phyloP scores from a whole-genome alignment of 2,113 vertebrate species.

The Neodon shergylaensis region DNA sequence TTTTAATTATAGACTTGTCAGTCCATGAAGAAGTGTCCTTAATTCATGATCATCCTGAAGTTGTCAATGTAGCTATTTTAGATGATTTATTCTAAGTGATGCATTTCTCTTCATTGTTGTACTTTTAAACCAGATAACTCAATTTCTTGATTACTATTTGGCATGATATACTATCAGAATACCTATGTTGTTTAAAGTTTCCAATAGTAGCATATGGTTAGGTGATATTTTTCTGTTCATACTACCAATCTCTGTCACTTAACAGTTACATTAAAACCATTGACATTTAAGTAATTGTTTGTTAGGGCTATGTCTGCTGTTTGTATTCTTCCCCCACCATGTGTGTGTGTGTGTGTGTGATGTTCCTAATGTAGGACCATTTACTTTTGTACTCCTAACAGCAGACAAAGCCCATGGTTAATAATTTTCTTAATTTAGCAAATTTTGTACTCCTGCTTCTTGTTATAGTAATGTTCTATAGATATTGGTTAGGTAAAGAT shows the following conservation, averaged over 20 bases:
- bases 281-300: constrained; percentile 24
- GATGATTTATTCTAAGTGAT: not conserved
- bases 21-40: not conserved
- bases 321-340: not conserved
- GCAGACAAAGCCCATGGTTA: not conserved
- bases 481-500: not conserved
- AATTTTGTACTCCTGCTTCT: not conserved
- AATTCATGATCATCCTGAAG: not conserved
- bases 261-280: not conserved
- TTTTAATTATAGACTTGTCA: not conserved
- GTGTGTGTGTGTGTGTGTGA: not conserved
- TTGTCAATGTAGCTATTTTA: not conserved
- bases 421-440: not conserved
- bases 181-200: not conserved
- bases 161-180: not conserved
- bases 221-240: not conserved
- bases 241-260: not conserved
- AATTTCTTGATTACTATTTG: not conserved
- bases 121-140: not conserved
- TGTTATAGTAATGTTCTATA: not conserved
- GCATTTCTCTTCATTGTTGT: not conserved
- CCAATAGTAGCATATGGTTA: not conserved
- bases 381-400: not conserved
- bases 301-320: not conserved
- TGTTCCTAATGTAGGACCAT: not conserved